A percentile compares a stretch with the other conserved stretches of the same genome.
phyloP scores from a whole-genome alignment of 2,797 vertebrate species.

The Pangasius sanitwongsei region DNA sequence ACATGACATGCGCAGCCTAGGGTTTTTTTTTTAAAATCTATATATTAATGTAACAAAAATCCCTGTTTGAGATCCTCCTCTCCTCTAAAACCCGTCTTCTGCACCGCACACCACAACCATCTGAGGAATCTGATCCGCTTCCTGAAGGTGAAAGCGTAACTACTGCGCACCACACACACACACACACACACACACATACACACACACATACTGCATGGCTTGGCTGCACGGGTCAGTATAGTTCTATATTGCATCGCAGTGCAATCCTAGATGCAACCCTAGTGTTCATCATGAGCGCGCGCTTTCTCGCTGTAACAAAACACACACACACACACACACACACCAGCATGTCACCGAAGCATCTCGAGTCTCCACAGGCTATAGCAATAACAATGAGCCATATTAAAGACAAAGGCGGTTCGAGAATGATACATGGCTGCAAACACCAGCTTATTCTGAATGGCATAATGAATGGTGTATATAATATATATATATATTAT shows the following conservation, averaged over 20 bases:
- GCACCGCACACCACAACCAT: constrained; percentile 75
- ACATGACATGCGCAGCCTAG: too few species aligned
- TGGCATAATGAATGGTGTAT: not conserved
- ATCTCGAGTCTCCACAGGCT: constrained; percentile 20
- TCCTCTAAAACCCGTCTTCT: constrained; percentile 61
- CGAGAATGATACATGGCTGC: not conserved
- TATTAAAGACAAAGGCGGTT: not conserved
- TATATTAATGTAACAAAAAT: not conserved
- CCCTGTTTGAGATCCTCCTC: not conserved
- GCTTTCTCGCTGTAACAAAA: not conserved
- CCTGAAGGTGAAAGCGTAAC: constrained; percentile 40
- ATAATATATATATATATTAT: too few species aligned
- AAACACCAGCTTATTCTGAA: not conserved
- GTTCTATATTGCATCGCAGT: constrained; percentile 8
- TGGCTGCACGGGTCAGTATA: not conserved
- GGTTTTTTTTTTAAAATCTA: too few species aligned
- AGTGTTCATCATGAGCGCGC: not conserved
- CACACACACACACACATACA: not conserved
- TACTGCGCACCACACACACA: not conserved
- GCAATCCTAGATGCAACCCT: not conserved
- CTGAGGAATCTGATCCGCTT: constrained; percentile 52
- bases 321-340: not conserved
- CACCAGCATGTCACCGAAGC: constrained; percentile 18
- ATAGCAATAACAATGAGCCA: not conserved
- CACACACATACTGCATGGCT: not conserved